Evolutionary conservation across 1,140 invertebrate genomes (phyloP), one percentile per base, ranked within the genome.

Genomic region (Agrilus planipennis): DNA sequence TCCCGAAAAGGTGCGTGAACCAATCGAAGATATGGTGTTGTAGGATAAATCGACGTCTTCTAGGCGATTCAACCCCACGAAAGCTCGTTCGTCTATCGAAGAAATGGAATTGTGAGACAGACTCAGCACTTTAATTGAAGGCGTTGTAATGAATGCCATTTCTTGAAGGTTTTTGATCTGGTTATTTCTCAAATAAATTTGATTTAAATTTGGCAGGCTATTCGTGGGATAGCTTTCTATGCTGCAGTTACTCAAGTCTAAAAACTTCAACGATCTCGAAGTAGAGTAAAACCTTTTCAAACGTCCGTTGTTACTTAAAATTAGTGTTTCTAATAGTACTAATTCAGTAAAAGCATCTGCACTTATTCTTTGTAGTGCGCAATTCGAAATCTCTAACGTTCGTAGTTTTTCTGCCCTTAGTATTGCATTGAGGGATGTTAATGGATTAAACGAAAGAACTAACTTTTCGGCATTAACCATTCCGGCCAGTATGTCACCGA

Each of bases 201-300:
- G 65, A 15, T 61, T 65, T 5, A 82, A 50, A 47, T 66, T 67
- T 10, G 75, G 74, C 34, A 81, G 62, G n/a, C 71, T 71, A 31
- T 68, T 65, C 2, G 75, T 48, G 42, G 72, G 75, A 2, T 76
- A 67, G 32, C 64, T 58, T 44, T 78, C 69, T 23, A 81, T 57
- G 50, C 75, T 79, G 50, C 78, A 81, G 32, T 67, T 68, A 2
- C 77, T 76, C 3, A 75, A 63, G 47, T 81, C 77, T 23, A 82
- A 50, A 32, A 58, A 64, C 28, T 62, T 67, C 10, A 81, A 46
- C 14, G 71, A 72, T 18, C 60, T 54, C 10, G 69, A 70, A 40
- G 67, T 65, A n/a, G 68, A 53, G 34, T 49, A 49, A 18, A 64
- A 61, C 25, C 63, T 46, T 19, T 65, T 65, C 17, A 77, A 46